Evolutionary conservation across 37 sponge, comb jelly and placozoan genomes (phyloP).

Genomic region (Diacarnus erythraeanus): DNA sequence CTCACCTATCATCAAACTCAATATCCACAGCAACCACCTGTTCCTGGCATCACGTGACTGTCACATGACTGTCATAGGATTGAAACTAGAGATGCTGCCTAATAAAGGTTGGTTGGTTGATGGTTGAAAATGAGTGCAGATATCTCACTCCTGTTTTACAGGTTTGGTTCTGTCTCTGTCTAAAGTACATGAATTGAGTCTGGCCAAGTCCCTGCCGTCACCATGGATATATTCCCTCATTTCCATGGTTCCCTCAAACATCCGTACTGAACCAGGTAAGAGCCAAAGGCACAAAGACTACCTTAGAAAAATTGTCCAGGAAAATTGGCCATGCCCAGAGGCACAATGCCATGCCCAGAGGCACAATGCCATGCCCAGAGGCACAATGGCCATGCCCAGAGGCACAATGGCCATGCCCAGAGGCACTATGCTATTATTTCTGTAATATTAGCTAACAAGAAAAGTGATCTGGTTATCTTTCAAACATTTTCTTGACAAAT

Average conservation of each 20-base stretch:
- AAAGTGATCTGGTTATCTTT: no score
- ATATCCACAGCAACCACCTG: constrained; percentile 59
- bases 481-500: no score
- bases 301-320: no score
- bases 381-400: no score
- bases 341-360: no score
- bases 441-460: no score
- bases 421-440: no score
- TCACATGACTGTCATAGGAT: constrained; percentile 42
- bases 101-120: constrained; percentile 6
- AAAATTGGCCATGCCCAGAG: no score
- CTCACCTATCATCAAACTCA: constrained; percentile 57
- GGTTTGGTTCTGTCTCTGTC: constrained; percentile 7
- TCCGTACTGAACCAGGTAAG: constrained; percentile 36
- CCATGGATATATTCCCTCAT: constrained; percentile 44
- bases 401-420: no score
- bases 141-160: not conserved
- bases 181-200: constrained; percentile 31
- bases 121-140: no score
- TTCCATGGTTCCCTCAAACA: constrained; percentile 42
- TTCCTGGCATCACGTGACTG: constrained; percentile 57
- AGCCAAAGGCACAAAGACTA: no score
- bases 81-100: constrained; percentile 5
- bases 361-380: no score
- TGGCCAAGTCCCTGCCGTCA: constrained; percentile 18